Evolutionary conservation across 2,113 vertebrate species (phyloP).

Genomic region (Perca flavescens): DNA sequence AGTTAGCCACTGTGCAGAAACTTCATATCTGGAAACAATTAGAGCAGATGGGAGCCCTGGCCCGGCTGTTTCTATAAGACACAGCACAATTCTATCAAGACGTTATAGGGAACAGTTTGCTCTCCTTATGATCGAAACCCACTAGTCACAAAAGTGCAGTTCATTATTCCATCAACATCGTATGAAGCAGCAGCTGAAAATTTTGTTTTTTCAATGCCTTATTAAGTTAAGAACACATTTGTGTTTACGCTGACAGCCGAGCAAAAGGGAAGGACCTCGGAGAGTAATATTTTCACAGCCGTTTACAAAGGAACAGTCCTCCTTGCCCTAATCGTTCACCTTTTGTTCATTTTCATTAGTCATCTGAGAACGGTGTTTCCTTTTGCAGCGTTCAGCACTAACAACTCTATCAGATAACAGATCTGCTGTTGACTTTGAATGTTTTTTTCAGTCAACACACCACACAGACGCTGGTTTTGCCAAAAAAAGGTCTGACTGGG

Average conservation of each 20-base stretch:
- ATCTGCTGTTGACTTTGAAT: constrained; percentile 59
- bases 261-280: constrained; percentile 44
- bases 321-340: constrained; percentile 44
- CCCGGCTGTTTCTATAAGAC: constrained; percentile 42
- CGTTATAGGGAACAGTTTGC: constrained; percentile 45
- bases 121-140: constrained; percentile 23
- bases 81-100: constrained; percentile 42
- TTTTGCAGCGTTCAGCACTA: constrained; percentile 55
- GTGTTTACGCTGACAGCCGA: constrained; percentile 36
- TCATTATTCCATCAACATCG: constrained; percentile 12
- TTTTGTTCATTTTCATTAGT: constrained; percentile 52
- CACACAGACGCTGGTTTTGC: constrained; percentile 37
- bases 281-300: constrained; percentile 64
- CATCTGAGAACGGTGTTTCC: constrained; percentile 49
- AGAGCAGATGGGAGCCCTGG: constrained; percentile 61
- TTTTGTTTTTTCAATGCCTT: constrained; percentile 17
- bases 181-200: not conserved
- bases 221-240: constrained; percentile 30
- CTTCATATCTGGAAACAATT: constrained; percentile 81
- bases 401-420: constrained; percentile 24
- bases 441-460: constrained; percentile 49
- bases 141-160: constrained; percentile 7
- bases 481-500: constrained; percentile 40
- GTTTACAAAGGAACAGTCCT: constrained; percentile 21
- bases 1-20: constrained; percentile 68